Conservation (phyloP, 2,888 invertebrate species). For the Melanotus villosus region DNA sequence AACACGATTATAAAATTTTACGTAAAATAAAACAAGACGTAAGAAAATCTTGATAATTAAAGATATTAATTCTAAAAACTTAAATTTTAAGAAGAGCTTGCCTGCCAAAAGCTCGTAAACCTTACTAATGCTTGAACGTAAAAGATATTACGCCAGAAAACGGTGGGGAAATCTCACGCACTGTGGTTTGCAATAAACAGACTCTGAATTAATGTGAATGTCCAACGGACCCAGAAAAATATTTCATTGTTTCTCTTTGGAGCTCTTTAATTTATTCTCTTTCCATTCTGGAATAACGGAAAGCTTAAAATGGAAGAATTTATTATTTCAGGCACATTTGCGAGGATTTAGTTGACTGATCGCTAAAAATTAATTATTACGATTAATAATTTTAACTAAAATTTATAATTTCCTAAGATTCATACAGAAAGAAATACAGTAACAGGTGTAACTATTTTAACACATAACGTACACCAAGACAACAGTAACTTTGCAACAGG, state of each 20-base stretch:
- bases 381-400: conserved; percentile 4
- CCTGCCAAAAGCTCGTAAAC: conserved; percentile 16
- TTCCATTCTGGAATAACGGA: conserved; percentile 18
- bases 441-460: no score
- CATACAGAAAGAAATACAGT: neutral
- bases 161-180: conserved; percentile 32
- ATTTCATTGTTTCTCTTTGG: conserved; percentile 36
- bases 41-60: conserved; percentile 6
- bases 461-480: no score
- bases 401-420: neutral
- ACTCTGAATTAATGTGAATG: conserved; percentile 34
- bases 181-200: conserved; percentile 35
- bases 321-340: conserved; percentile 21
- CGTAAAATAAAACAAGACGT: neutral
- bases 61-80: neutral
- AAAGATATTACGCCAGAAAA: conserved; percentile 32
- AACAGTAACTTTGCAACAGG: no score
- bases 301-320: conserved; percentile 19
- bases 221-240: conserved; percentile 27
- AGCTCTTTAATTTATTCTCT: conserved; percentile 33
- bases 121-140: conserved; percentile 13
- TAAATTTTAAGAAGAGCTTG: conserved; percentile 15
- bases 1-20: neutral
- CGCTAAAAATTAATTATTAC: conserved; percentile 11
- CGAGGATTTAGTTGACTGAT: conserved; percentile 4